A percentile compares a stretch with the other conserved stretches of the same genome.
These are phyloP conservation scores for Tyrannus savana DNA, from an alignment of 2,113 vertebrate genomes.

Conservation along the genomic window DNA sequence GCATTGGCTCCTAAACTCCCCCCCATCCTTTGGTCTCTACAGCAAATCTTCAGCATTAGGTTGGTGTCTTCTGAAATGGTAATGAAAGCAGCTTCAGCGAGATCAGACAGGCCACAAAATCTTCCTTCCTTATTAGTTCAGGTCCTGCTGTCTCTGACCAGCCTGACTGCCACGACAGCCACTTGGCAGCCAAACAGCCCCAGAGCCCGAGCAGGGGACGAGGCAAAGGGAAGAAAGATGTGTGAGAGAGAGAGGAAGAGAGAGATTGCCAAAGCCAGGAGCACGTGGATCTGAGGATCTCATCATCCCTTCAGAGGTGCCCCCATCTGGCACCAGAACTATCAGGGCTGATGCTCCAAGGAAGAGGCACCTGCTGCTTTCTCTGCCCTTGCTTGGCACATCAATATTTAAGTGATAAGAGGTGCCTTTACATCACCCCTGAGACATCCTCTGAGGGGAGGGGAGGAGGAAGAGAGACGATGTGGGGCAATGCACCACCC, in stretches of 20 bases:
- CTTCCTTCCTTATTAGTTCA: neutral
- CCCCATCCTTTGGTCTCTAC: neutral
- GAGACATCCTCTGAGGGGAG: neutral
- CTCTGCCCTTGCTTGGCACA: neutral
- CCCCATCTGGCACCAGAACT: neutral
- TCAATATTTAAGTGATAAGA: neutral
- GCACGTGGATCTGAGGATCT: neutral
- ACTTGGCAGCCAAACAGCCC: neutral
- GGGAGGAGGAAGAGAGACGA: neutral
- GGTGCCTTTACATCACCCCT: neutral
- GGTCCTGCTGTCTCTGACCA: neutral
- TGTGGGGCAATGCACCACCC: neutral
- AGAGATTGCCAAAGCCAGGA: neutral
- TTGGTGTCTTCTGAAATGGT: neutral
- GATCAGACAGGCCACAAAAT: neutral
- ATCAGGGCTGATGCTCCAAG: neutral
- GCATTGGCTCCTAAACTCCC: neutral
- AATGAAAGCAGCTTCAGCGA: neutral
- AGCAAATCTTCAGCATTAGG: neutral
- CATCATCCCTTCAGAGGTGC: neutral
- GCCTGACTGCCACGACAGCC: neutral
- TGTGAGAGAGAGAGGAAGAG: neutral
- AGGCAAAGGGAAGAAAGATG: neutral
- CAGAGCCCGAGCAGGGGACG: fast-evolving
- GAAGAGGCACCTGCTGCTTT: neutral